phyloP scores from a whole-genome alignment of 2,888 invertebrate genomes.

The Trichogramma evanescens region DNA sequence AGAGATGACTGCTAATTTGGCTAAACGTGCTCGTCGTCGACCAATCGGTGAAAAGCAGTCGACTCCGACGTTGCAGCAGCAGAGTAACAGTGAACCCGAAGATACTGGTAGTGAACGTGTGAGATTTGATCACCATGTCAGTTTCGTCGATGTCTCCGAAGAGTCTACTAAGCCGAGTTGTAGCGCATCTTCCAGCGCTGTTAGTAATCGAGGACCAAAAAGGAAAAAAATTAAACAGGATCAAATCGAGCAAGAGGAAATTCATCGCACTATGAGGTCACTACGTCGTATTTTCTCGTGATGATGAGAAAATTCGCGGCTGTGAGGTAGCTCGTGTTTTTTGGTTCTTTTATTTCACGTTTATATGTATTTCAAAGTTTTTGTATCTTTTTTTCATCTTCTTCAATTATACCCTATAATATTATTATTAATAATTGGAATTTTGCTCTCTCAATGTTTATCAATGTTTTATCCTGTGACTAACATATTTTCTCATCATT shows the following conservation, averaged over 20 bases:
- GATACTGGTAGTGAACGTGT: constrained; percentile 59
- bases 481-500: constrained; percentile 15
- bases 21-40: constrained; percentile 43
- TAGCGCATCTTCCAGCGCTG: no score
- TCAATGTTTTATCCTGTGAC: not conserved
- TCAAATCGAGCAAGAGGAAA: constrained; percentile 29
- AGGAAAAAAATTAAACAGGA: constrained; percentile 18
- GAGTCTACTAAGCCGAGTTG: constrained; percentile 39
- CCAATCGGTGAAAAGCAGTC: constrained; percentile 43
- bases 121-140: constrained; percentile 60
- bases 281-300: constrained; percentile 22
- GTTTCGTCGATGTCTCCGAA: constrained; percentile 51
- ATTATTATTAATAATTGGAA: no score
- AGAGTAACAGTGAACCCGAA: constrained; percentile 45
- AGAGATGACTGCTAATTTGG: constrained; percentile 44
- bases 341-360: not conserved
- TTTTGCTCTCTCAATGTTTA: not conserved
- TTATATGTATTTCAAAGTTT: not conserved
- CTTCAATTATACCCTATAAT: no score
- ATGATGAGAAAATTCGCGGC: constrained; percentile 16
- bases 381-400: not conserved
- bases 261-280: constrained; percentile 35
- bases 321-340: not conserved
- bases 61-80: constrained; percentile 37
- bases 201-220: constrained; percentile 24